These are phyloP conservation scores for Drosophila recens DNA, from an alignment of 2,888 invertebrate genomes.

Conservation along the genomic window DNA sequence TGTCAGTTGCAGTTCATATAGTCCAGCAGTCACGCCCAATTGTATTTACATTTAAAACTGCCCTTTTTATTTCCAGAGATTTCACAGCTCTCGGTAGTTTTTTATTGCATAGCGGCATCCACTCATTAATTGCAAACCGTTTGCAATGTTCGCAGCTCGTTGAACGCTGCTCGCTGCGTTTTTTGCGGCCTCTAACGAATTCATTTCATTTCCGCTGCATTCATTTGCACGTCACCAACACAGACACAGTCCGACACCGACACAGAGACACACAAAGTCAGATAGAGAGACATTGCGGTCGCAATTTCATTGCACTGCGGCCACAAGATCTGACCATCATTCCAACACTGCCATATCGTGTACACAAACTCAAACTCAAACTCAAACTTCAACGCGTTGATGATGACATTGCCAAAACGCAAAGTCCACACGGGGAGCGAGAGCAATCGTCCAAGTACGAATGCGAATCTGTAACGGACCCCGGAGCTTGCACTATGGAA, in stretches of 20 bases:
- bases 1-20: conserved; percentile 39
- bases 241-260: conserved; percentile 20
- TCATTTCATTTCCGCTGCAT: conserved; percentile 79
- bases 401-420: conserved; percentile 77
- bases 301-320: conserved; percentile 79
- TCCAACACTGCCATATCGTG: conserved; percentile 59
- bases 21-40: conserved; percentile 33
- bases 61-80: conserved; percentile 33
- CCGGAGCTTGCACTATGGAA: neutral
- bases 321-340: conserved; percentile 64
- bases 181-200: conserved; percentile 76
- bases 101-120: conserved; percentile 55
- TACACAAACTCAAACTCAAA: conserved; percentile 70
- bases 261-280: conserved; percentile 14
- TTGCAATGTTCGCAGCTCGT: conserved; percentile 76
- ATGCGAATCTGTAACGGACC: conserved; percentile 39
- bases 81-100: conserved; percentile 39
- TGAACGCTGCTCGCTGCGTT: conserved; percentile 55
- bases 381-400: conserved; percentile 69
- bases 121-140: conserved; percentile 77
- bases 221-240: conserved; percentile 74
- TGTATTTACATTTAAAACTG: conserved; percentile 37
- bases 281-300: conserved; percentile 66
- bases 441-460: conserved; percentile 39
- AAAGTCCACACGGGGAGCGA: conserved; percentile 55